phyloP scores from a whole-genome alignment of 2,888 invertebrate genomes.

The Oxyteleia sp. region DNA sequence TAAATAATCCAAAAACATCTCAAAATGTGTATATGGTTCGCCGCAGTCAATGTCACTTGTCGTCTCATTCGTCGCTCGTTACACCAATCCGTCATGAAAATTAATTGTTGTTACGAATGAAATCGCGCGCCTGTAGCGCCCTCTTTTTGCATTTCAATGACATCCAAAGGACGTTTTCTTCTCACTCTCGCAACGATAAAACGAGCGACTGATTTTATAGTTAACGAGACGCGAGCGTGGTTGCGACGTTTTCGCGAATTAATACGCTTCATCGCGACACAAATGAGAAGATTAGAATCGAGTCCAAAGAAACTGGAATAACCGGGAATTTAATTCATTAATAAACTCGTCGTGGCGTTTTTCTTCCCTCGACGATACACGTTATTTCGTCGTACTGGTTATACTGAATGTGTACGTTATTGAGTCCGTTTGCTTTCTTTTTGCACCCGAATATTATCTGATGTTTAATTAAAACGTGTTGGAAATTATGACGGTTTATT shows the following conservation, averaged over 20 bases:
- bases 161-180: slow-evolving; percentile 2
- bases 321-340: slow-evolving; percentile 49
- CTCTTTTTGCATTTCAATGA: slow-evolving; percentile 8
- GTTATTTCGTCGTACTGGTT: not conserved
- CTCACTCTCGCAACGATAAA: not conserved
- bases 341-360: slow-evolving; percentile 48
- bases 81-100: not conserved
- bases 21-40: too few relatives aligned
- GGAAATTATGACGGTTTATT: slow-evolving; percentile 49
- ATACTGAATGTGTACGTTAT: slow-evolving; percentile 34
- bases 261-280: slow-evolving; percentile 30
- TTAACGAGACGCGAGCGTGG: slow-evolving; percentile 32
- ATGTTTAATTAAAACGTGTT: slow-evolving; percentile 60
- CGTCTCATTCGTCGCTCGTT: not conserved
- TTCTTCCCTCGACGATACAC: slow-evolving; percentile 3
- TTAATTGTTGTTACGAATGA: slow-evolving; percentile 78
- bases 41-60: too few relatives aligned
- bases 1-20: too few relatives aligned
- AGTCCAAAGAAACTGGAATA: slow-evolving; percentile 38
- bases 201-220: slow-evolving; percentile 20
- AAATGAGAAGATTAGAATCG: slow-evolving; percentile 51
- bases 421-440: slow-evolving; percentile 21
- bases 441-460: slow-evolving; percentile 29
- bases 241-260: slow-evolving; percentile 30
- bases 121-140: slow-evolving; percentile 52